Evolutionary conservation across 2,797 vertebrate species (phyloP).

Genomic region (Pseudotriccus pelzelni): DNA sequence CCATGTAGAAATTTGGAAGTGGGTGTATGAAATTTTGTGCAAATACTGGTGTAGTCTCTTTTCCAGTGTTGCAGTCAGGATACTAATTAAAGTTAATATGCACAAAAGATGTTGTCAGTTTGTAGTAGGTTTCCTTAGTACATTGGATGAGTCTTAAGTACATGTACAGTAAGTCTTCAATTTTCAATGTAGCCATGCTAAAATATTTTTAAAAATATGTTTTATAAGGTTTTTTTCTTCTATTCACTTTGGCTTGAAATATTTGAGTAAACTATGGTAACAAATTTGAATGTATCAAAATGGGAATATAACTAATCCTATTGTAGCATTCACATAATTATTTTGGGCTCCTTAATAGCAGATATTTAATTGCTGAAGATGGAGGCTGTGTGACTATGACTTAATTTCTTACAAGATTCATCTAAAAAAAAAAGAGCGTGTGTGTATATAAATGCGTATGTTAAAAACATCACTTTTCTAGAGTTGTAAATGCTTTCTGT

Average conservation of each 20-base stretch:
- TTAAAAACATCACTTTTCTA: background rate
- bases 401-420: background rate
- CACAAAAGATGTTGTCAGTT: background rate
- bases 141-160: background rate
- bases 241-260: background rate
- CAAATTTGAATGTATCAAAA: background rate
- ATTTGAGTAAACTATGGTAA: background rate
- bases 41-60: background rate
- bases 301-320: background rate
- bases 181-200: background rate
- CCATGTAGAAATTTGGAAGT: background rate
- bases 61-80: background rate
- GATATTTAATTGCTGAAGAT: background rate
- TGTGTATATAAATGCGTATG: background rate
- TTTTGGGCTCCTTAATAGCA: background rate
- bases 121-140: background rate
- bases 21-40: background rate
- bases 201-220: background rate
- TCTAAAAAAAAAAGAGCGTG: background rate
- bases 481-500: background rate
- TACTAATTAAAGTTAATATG: background rate
- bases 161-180: background rate
- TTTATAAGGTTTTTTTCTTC: background rate
- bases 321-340: background rate
- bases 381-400: background rate